These are phyloP conservation scores for Hippocampus mohnikei DNA, from an alignment of 2,113 vertebrate genomes.

Conservation along the genomic window DNA sequence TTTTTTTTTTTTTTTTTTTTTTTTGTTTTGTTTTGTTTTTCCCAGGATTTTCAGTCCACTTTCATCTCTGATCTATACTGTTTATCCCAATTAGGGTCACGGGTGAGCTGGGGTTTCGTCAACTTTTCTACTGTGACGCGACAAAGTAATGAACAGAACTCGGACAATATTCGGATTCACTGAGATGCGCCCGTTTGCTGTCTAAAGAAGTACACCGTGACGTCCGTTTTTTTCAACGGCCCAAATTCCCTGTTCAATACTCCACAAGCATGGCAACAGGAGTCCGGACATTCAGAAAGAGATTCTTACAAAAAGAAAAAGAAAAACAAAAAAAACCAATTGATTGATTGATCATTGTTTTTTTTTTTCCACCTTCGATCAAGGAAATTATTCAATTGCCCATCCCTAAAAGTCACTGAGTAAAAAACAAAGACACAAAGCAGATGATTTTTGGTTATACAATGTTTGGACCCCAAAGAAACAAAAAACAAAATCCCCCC, in stretches of 20 bases:
- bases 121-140: no score
- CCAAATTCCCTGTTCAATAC: neutral
- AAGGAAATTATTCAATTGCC: neutral
- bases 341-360: neutral
- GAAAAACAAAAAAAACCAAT: neutral
- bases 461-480: slow-evolving; percentile 62
- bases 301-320: neutral
- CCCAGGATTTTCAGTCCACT: no score
- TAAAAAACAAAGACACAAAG: slow-evolving; percentile 49
- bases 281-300: neutral
- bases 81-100: no score
- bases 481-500: slow-evolving; percentile 16
- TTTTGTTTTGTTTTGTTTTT: no score
- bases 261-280: neutral
- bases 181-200: neutral
- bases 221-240: neutral
- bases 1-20: no score
- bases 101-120: no score
- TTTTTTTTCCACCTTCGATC: neutral
- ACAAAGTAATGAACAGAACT: neutral
- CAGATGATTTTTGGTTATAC: slow-evolving; percentile 76
- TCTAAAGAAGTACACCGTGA: neutral
- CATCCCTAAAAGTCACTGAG: neutral
- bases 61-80: no score
- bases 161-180: neutral